Evolutionary conservation across 2,113 vertebrate species (phyloP), one percentile per base, ranked within the genome.

Genomic region (Onychostruthus taczanowskii): DNA sequence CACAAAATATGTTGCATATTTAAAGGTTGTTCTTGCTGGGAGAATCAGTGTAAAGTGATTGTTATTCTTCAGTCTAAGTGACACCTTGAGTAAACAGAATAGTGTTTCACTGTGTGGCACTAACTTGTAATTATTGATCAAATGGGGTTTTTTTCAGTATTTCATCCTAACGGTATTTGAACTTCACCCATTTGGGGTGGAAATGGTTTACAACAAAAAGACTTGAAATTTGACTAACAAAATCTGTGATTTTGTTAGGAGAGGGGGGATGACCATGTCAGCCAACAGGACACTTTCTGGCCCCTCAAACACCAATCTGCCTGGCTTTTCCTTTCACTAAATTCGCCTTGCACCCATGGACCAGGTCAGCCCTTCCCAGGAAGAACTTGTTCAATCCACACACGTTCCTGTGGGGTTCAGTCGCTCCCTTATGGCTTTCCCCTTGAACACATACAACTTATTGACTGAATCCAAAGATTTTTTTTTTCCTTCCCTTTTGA

Each of bases 1-100:
- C 83, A 75, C 81, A 68, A 77, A 70, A 64, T 44, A 44, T 30
- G 81, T n/a, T 82, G 87, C 87, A 94, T 64, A 70, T 66, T 90
- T 95, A 89, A 92, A 96, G 14, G 11, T n/a, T n/a, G 72, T 84
- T 81, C 66, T 84, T 88, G 61, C 13, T 72, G 53, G 35, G 12
- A 59, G 39, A 61, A 47, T 67, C 16, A 33, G 50, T 24, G 50
- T 63, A 50, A 90, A 92, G 43, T 19, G 37, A 49, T 31, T 56
- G 50, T 68, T 85, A 5, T 50, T 70, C 77, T 89, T 89, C 52
- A n/a, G 47, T 49, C 50, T 55, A 49, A 87, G 79, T 24, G n/a
- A 27, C 24, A 27, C 46, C 50, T 87, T n/a, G 33, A 49, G 61
- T 46, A 49, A 78, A 64, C 31, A 67, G 23, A 68, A 23, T 1